phyloP scores from a whole-genome alignment of 2,888 invertebrate species.

The Pristionchus japonicus region DNA sequence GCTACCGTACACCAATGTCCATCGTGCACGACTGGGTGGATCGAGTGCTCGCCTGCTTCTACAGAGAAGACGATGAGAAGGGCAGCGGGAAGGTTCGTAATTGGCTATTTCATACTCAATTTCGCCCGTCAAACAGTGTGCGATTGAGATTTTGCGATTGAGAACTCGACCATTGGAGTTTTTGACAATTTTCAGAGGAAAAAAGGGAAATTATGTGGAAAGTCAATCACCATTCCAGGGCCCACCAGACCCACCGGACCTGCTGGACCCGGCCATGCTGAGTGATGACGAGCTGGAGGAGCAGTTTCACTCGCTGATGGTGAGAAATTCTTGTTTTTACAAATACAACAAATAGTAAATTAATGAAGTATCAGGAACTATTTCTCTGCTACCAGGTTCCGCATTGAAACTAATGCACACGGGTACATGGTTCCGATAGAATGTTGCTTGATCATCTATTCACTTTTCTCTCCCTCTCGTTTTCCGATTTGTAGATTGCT shows the following conservation, averaged over 20 bases:
- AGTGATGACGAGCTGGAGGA: conserved; percentile 4
- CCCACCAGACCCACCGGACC: conserved; percentile 4
- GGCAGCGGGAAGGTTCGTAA: conserved; percentile 21
- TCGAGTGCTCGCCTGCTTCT: conserved; percentile 61
- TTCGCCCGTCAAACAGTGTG: too few relatives aligned
- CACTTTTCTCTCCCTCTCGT: background rate
- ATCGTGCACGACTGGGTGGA: conserved; percentile 64
- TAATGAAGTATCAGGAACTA: too few relatives aligned
- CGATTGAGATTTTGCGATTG: too few relatives aligned
- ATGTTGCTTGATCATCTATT: conserved; percentile 28
- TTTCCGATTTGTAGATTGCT: background rate
- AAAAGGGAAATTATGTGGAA: too few relatives aligned
- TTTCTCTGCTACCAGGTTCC: too few relatives aligned
- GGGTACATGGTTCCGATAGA: too few relatives aligned
- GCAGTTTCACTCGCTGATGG: background rate
- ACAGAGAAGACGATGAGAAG: conserved; percentile 52
- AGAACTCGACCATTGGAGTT: too few relatives aligned
- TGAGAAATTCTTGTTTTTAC: background rate
- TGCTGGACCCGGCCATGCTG: background rate
- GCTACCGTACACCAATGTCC: background rate
- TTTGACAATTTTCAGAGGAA: background rate
- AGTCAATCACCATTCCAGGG: background rate
- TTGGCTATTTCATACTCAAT: too few relatives aligned
- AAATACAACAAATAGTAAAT: too few relatives aligned
- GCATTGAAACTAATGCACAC: too few relatives aligned